These are phyloP conservation scores for Girardinichthys multiradiatus DNA, from an alignment of 2,113 vertebrate genomes.

Conservation along the genomic window DNA sequence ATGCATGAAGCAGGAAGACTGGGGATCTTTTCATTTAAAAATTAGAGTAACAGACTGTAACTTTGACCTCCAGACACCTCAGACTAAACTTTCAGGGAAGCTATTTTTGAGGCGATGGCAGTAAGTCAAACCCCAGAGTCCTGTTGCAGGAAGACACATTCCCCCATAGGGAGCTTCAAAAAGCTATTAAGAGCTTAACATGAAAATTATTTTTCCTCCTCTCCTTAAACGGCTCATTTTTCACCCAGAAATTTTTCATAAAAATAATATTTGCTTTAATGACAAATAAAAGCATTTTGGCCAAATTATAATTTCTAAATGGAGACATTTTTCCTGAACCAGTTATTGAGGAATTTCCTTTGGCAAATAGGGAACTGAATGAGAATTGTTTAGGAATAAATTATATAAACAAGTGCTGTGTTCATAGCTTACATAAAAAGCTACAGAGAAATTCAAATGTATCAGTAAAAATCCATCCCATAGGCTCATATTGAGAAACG, in stretches of 20 bases:
- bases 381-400: neutral
- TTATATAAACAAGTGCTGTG: too few species aligned
- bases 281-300: neutral
- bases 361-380: neutral
- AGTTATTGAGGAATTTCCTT: neutral
- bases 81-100: slow-evolving; percentile 61
- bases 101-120: slow-evolving; percentile 72
- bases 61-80: slow-evolving; percentile 35
- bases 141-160: slow-evolving; percentile 62
- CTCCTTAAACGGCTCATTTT: neutral
- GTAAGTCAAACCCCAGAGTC: slow-evolving; percentile 72
- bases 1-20: neutral
- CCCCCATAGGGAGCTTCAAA: slow-evolving; percentile 18
- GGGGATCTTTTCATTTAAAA: neutral
- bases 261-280: neutral
- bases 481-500: neutral
- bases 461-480: neutral
- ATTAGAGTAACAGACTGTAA: slow-evolving; percentile 19
- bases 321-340: neutral
- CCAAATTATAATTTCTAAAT: neutral
- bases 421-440: neutral
- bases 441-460: neutral
- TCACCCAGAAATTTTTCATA: neutral
- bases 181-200: slow-evolving; percentile 21
- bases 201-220: neutral